Percentiles rank a stretch among this genome's conserved stretches.
These are phyloP conservation scores for Neolamprologus fasciatus DNA, from an alignment of 2,113 vertebrate genomes.

Conservation along the genomic window DNA sequence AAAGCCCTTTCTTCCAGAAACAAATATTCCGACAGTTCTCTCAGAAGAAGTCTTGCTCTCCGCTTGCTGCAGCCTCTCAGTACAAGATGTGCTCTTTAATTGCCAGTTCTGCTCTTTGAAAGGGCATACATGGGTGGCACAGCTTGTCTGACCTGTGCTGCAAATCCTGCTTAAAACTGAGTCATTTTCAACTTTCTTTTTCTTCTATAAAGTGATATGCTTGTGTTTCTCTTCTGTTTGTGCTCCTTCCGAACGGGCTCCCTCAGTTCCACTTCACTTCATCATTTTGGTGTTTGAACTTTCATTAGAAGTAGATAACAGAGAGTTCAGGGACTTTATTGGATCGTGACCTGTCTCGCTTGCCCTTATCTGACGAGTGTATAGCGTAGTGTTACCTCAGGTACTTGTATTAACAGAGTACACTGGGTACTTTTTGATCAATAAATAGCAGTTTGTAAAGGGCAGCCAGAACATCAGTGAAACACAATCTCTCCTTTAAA, in stretches of 20 bases:
- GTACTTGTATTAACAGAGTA: background rate
- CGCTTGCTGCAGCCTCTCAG: background rate
- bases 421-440: background rate
- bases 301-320: background rate
- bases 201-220: background rate
- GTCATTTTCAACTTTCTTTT: background rate
- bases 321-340: background rate
- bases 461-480: background rate
- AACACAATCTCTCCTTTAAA: background rate
- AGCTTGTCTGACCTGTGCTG: background rate
- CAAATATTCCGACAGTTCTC: background rate
- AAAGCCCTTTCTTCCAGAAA: background rate
- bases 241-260: background rate
- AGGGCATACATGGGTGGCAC: background rate
- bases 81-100: background rate
- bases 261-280: background rate
- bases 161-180: background rate
- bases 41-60: background rate
- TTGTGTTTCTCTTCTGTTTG: background rate
- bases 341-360: background rate
- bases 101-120: background rate
- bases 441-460: background rate
- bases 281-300: background rate
- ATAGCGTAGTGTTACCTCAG: background rate
- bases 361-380: background rate